phyloP scores from a whole-genome alignment of 2,797 vertebrate species.

The Coccyzus lansbergi region DNA sequence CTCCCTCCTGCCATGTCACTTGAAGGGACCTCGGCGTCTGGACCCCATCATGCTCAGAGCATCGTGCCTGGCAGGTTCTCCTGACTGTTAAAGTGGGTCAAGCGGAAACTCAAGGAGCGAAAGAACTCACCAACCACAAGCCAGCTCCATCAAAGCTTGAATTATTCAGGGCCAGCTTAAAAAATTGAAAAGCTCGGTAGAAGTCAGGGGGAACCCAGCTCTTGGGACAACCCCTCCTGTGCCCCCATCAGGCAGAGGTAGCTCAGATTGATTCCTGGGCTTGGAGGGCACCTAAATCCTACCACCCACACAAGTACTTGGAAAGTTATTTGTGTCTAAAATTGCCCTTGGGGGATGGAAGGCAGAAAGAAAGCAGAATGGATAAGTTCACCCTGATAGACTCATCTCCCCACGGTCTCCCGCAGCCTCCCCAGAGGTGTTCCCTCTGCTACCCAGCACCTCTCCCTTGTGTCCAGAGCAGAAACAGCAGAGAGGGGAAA shows the following conservation, averaged over 20 bases:
- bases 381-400: background rate
- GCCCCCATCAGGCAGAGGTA: background rate
- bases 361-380: background rate
- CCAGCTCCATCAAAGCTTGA: slow-evolving; percentile 21
- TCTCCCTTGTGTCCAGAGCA: background rate
- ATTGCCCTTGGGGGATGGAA: background rate
- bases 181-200: slow-evolving; percentile 37
- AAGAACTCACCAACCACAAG: background rate
- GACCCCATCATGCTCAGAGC: accelerated
- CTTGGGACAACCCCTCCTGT: accelerated
- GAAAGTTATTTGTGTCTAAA: background rate
- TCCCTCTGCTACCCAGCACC: background rate
- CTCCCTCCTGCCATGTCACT: background rate
- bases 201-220: background rate
- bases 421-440: background rate
- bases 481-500: background rate
- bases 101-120: slow-evolving; percentile 41
- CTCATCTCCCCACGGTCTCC: accelerated
- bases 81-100: slow-evolving; percentile 52
- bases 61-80: background rate
- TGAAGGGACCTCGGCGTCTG: background rate
- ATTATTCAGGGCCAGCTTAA: slow-evolving; percentile 56
- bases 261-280: background rate
- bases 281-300: background rate
- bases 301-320: background rate